Conservation (phyloP, 2,113 vertebrate species). For the Neomonachus schauinslandi region DNA sequence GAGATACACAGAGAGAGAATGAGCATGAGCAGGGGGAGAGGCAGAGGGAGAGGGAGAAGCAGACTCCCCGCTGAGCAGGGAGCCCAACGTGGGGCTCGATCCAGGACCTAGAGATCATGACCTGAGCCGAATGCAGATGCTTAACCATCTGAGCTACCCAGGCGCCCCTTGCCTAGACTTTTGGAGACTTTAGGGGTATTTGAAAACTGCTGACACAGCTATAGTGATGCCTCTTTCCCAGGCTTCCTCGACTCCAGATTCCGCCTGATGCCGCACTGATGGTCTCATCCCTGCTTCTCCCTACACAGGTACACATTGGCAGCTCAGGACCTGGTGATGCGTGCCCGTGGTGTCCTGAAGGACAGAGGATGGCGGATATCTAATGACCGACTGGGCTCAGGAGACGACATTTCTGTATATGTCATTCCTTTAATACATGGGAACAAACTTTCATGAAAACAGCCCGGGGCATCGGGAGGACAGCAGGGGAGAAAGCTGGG, state of each 20-base stretch:
- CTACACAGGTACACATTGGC: conserved; percentile 95
- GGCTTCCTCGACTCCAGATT: background rate
- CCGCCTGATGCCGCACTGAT: background rate
- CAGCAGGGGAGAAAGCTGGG: background rate
- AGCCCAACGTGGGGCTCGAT: too few relatives aligned
- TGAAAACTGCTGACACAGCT: background rate
- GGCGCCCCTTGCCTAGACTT: background rate
- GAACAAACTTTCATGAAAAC: conserved; percentile 90
- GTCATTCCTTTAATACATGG: conserved; percentile 95
- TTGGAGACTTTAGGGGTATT: background rate
- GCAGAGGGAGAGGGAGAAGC: too few relatives aligned
- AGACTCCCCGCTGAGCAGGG: too few relatives aligned
- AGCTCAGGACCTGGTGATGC: conserved; percentile 97
- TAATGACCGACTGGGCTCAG: conserved; percentile 95
- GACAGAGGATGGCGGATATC: conserved; percentile 98
- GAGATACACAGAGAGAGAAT: too few relatives aligned
- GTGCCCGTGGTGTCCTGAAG: conserved; percentile 94
- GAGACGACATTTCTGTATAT: conserved; percentile 98
- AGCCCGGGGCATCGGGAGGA: conserved; percentile 58
- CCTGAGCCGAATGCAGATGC: background rate
- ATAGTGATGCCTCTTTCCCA: background rate
- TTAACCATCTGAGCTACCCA: too few relatives aligned
- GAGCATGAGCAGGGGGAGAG: too few relatives aligned
- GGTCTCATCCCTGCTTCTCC: background rate
- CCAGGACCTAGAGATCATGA: background rate